A percentile compares a stretch with the other conserved stretches of the same genome.
Conservation (phyloP, 2,113 vertebrate genomes). For the Pelodiscus sinensis region DNA sequence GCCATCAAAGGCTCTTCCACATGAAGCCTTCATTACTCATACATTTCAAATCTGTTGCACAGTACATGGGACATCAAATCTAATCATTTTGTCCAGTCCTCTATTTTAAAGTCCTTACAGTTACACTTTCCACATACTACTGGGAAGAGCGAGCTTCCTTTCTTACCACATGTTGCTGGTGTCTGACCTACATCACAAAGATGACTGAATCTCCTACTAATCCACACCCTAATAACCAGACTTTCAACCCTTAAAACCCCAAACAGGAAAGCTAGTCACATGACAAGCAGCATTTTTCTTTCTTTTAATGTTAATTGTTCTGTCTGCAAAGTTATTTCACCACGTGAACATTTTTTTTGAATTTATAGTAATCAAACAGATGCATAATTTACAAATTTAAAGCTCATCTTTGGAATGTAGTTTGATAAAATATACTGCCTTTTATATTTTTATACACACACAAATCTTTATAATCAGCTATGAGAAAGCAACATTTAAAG, state of each 20-base stretch:
- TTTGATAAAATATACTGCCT: neutral
- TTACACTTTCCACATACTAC: conserved; percentile 60
- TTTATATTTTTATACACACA: neutral
- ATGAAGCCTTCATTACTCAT: conserved; percentile 71
- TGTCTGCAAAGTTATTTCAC: conserved; percentile 9
- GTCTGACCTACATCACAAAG: conserved; percentile 58
- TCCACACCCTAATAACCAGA: conserved; percentile 79
- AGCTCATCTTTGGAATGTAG: neutral
- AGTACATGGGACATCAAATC: conserved; percentile 39
- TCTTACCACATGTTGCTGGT: conserved; percentile 50
- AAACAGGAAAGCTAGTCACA: conserved; percentile 77
- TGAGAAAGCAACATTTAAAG: conserved; percentile 51
- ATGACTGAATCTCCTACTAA: conserved; percentile 77
- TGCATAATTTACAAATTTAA: neutral
- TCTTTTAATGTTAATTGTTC: conserved; percentile 39
- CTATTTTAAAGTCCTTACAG: conserved; percentile 19
- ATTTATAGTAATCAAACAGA: neutral
- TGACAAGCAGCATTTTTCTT: conserved; percentile 63
- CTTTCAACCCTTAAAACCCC: conserved; percentile 69
- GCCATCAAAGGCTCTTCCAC: conserved; percentile 56
- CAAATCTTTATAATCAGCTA: conserved; percentile 58
- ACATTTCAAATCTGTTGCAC: conserved; percentile 57
- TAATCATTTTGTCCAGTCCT: conserved; percentile 21
- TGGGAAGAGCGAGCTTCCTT: conserved; percentile 44
- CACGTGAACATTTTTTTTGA: neutral